Base-by-base conservation (phyloP, 2,888 invertebrate species). In the Melieria picta region DNA sequence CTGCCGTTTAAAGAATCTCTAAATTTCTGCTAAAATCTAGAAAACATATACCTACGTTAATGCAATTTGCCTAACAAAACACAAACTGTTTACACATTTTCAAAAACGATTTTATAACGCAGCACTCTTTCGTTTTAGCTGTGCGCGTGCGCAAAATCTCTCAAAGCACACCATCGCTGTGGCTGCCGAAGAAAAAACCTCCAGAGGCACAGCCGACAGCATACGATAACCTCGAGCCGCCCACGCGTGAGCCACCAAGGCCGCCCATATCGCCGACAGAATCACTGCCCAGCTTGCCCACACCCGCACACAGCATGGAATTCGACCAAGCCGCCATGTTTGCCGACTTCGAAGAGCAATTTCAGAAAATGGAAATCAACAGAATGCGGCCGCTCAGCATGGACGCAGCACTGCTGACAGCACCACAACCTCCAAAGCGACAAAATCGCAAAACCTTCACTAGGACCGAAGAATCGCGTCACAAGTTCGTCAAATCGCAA, bases 191-290 rank as follows among this genome's bases (percentile, higher is more conserved):
- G 30, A 30, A 30, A 30, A 30, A 30, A 30, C 30, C 30, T 30
- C 30, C 30, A 30, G 30, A 30, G 30, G 30, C 30, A 30, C 30
- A 30, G 30, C 30, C 30, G 30, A 30, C 75, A 45, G 68, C 72
- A 0, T 73, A 74, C 42, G 77, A 79, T 65, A 76, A 79, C 7
- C 69, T 74, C 11, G 71, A 69, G 50, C 68, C 71, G n/a, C 70
- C 55, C 7, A 42, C 79, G 46, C 80, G 81, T 0, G 74, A 78
- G 30, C 82, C 81, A n/a, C 81, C 81, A 3, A 64, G 72, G 46
- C 80, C 80, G 7, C 80, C 79, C 47, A 7, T 30, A 47, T 78
- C 79, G 7, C 79, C 77, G 16, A 7, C 30, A 42, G 57, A n/a
- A 16, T 9, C 58, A 50, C 13, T 1, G 63, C 7, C 4, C 69